phyloP scores from a whole-genome alignment of 2,888 invertebrate species.

The Chloromyia formosa region DNA sequence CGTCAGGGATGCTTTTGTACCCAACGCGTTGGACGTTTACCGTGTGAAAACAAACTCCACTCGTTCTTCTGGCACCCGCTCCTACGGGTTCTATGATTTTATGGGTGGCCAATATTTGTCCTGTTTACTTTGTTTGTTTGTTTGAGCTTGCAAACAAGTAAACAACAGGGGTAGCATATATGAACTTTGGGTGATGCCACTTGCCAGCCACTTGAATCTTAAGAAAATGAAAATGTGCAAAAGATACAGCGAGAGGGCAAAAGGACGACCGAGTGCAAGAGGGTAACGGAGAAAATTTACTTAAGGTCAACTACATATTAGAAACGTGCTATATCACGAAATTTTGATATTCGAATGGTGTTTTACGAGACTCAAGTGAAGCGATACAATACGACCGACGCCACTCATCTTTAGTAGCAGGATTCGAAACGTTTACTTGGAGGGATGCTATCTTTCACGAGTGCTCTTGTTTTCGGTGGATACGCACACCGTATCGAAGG shows the following conservation, averaged over 20 bases:
- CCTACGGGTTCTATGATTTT: slow-evolving; percentile 16
- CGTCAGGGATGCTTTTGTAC: background rate
- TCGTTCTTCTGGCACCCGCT: background rate
- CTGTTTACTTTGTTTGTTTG: slow-evolving; percentile 44
- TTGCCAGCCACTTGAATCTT: slow-evolving; percentile 33
- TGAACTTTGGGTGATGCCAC: slow-evolving; percentile 45
- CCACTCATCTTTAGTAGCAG: background rate
- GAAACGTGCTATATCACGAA: slow-evolving; percentile 50
- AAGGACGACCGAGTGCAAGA: slow-evolving; percentile 8
- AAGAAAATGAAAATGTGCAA: slow-evolving; percentile 32
- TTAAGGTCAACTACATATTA: slow-evolving; percentile 51
- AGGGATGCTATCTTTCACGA: slow-evolving; percentile 24
- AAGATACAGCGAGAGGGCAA: background rate
- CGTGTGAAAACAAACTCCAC: slow-evolving; percentile 6
- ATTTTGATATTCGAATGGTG: slow-evolving; percentile 48
- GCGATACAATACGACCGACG: slow-evolving; percentile 15
- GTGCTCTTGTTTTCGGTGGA: background rate
- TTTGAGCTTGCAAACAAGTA: slow-evolving; percentile 49
- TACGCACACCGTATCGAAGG: slow-evolving; percentile 32
- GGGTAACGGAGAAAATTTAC: slow-evolving; percentile 47
- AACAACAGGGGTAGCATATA: slow-evolving; percentile 46
- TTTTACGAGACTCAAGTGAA: slow-evolving; percentile 31
- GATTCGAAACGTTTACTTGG: background rate
- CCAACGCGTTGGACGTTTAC: slow-evolving; percentile 2
- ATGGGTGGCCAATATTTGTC: slow-evolving; percentile 42